Evolutionary conservation across 2,888 invertebrate species (phyloP).

Genomic region (Ctenicera cuprea): DNA sequence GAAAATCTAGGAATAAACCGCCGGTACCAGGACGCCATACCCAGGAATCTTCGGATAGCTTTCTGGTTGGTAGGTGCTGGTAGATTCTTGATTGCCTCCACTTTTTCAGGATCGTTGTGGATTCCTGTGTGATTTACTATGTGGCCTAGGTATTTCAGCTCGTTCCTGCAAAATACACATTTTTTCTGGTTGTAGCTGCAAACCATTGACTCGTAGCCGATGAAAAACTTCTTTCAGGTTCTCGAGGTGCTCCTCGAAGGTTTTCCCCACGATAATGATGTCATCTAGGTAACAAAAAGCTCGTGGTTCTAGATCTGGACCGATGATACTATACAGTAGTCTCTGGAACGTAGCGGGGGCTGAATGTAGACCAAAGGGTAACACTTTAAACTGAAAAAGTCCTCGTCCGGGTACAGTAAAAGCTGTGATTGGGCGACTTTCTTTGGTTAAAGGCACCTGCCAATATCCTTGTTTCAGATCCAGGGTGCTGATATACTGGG

Average conservation of each 20-base stretch:
- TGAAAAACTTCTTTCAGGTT: neutral
- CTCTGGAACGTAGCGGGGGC: constrained; percentile 49
- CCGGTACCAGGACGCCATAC: neutral
- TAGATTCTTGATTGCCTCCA: constrained; percentile 34
- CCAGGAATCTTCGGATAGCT: neutral
- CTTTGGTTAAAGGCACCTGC: too few relatives aligned
- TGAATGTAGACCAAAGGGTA: constrained; percentile 33
- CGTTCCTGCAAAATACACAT: too few relatives aligned
- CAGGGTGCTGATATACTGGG: constrained; percentile 54
- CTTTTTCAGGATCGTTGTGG: too few relatives aligned
- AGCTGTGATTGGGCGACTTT: constrained; percentile 55
- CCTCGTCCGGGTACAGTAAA: too few relatives aligned
- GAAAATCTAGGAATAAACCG: too few relatives aligned
- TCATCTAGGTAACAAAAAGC: too few relatives aligned
- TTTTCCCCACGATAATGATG: too few relatives aligned
- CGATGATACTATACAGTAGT: too few relatives aligned
- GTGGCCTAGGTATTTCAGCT: constrained; percentile 15
- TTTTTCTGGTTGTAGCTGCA: too few relatives aligned
- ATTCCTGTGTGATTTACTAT: constrained; percentile 30
- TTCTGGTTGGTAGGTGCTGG: neutral
- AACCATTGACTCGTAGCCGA: too few relatives aligned
- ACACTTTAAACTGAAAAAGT: constrained; percentile 26
- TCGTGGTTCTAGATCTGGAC: too few relatives aligned
- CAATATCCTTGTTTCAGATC: too few relatives aligned
- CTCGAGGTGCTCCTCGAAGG: constrained; percentile 49